Percentiles rank a stretch among this genome's conserved stretches.
phyloP scores from a whole-genome alignment of 2,888 invertebrate genomes.

The Diadegma fenestrale region DNA sequence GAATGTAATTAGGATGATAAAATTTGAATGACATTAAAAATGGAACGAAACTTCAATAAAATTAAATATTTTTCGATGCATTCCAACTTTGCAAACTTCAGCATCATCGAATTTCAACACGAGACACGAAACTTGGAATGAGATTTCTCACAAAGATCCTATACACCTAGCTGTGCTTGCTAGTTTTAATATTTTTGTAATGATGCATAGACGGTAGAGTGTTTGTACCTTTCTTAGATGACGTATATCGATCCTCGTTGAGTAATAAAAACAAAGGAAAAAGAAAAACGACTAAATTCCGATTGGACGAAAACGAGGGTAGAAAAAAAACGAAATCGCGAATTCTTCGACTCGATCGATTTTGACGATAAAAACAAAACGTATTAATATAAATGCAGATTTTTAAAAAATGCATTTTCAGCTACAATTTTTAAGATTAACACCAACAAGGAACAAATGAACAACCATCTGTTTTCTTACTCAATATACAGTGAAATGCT shows the following conservation, averaged over 20 bases:
- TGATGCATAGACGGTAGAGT: slow-evolving; percentile 81
- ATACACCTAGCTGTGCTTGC: slow-evolving; percentile 82
- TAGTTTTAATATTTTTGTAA: slow-evolving; percentile 85
- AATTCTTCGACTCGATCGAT: slow-evolving; percentile 42
- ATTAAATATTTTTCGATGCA: too few species aligned
- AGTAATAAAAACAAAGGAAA: slow-evolving; percentile 27
- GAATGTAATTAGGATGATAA: too few species aligned
- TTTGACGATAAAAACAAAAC: slow-evolving; percentile 1
- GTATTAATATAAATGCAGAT: slow-evolving; percentile 3
- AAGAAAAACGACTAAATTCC: slow-evolving; percentile 24
- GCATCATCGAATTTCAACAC: too few species aligned
- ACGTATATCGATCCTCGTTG: slow-evolving; percentile 40
- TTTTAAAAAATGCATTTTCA: slow-evolving; percentile 24
- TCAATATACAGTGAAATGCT: slow-evolving; percentile 46
- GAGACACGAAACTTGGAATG: background rate
- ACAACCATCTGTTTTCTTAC: slow-evolving; percentile 42
- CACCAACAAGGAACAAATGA: slow-evolving; percentile 38
- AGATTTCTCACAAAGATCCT: slow-evolving; percentile 63
- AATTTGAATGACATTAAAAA: too few species aligned
- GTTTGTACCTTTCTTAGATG: slow-evolving; percentile 78
- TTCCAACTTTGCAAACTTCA: too few species aligned
- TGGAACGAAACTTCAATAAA: too few species aligned
- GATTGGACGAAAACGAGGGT: slow-evolving; percentile 25
- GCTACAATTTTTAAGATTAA: slow-evolving; percentile 44
- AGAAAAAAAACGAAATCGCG: slow-evolving; percentile 7